Percentiles rank a stretch among this genome's conserved stretches.
phyloP scores from a whole-genome alignment of 1,140 invertebrate genomes.

The Plodia interpunctella region DNA sequence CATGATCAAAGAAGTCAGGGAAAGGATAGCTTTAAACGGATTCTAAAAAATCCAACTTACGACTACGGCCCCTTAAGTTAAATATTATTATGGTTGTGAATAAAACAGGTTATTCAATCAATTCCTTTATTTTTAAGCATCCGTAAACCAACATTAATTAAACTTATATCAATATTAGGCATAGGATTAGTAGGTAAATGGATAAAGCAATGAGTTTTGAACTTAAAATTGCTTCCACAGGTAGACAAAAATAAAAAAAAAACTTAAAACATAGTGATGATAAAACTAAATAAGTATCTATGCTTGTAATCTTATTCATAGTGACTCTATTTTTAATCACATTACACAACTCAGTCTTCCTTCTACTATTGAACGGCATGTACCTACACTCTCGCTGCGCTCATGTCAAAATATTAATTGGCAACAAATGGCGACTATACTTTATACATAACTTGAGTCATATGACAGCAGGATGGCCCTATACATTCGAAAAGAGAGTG shows the following conservation, averaged over 20 bases:
- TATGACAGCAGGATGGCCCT: too few relatives aligned
- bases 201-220: neutral
- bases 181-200: neutral
- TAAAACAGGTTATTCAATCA: slow-evolving; percentile 18
- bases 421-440: too few relatives aligned
- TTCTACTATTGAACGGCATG: slow-evolving; percentile 23
- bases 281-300: slow-evolving; percentile 13
- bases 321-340: slow-evolving; percentile 26
- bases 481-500: too few relatives aligned
- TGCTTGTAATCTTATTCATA: slow-evolving; percentile 6
- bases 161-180: neutral
- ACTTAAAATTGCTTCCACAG: neutral
- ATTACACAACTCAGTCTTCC: slow-evolving; percentile 35
- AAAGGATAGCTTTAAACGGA: slow-evolving; percentile 65
- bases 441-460: too few relatives aligned
- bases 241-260: neutral
- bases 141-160: slow-evolving; percentile 21
- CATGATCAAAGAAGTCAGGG: slow-evolving; percentile 87
- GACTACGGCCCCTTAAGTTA: too few relatives aligned
- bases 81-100: neutral
- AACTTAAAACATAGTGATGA: neutral
- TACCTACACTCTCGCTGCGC: neutral
- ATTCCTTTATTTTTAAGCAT: slow-evolving; percentile 38
- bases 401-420: too few relatives aligned
- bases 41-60: slow-evolving; percentile 15